Evolutionary conservation across 2,113 vertebrate genomes (phyloP).

Genomic region (Saguinus midas): DNA sequence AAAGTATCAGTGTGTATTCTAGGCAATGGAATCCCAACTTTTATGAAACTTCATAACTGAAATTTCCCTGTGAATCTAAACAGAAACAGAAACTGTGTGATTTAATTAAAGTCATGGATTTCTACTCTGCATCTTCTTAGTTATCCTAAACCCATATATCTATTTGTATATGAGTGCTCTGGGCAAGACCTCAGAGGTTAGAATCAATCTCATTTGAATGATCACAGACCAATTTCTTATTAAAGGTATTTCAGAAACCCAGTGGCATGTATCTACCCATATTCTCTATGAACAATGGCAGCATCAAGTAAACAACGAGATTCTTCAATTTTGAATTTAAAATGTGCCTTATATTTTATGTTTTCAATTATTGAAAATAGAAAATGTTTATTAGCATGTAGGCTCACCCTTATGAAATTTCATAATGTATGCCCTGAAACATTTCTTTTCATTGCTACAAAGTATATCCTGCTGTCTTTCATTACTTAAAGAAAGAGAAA

Average conservation of each 20-base stretch:
- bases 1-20: background rate
- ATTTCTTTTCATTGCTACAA: background rate
- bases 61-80: background rate
- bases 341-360: background rate
- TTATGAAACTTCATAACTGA: background rate
- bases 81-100: background rate
- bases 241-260: background rate
- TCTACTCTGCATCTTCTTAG: background rate
- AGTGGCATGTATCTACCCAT: background rate
- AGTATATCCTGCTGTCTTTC: background rate
- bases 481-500: background rate
- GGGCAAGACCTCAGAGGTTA: background rate
- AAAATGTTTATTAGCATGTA: background rate
- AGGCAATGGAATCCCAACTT: background rate
- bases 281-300: background rate
- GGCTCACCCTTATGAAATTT: background rate
- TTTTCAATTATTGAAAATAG: background rate
- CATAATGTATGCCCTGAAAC: background rate
- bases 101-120: background rate
- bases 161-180: background rate
- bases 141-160: background rate
- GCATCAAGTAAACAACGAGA: background rate
- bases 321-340: background rate
- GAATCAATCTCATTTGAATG: background rate
- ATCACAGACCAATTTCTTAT: background rate